Percentiles rank a stretch among this genome's conserved stretches.
Conservation (phyloP, 2,113 vertebrate genomes). For the Rafetus swinhoei region DNA sequence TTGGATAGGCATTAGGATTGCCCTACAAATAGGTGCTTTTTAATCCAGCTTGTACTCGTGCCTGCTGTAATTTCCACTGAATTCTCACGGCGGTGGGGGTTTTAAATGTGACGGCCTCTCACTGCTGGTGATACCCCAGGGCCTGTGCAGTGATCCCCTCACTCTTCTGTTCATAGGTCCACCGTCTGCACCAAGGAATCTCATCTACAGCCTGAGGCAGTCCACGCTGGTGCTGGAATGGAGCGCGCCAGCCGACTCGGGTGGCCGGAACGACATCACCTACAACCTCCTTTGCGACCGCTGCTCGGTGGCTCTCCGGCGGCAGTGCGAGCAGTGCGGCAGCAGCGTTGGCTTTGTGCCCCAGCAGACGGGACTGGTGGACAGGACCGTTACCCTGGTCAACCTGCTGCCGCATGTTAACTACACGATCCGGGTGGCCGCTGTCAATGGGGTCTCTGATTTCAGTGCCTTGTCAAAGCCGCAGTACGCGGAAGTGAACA, state of each 20-base stretch:
- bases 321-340: constrained; percentile 87
- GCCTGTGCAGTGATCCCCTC: rapidly evolving
- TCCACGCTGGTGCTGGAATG: constrained; percentile 90
- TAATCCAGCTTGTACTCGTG: rapidly evolving
- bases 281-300: constrained; percentile 89
- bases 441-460: constrained; percentile 91
- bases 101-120: rapidly evolving
- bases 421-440: constrained; percentile 92
- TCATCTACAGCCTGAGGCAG: constrained; percentile 90
- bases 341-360: constrained; percentile 90
- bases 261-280: constrained; percentile 88
- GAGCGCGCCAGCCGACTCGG: constrained; percentile 84
- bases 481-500: constrained; percentile 88
- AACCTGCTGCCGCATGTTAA: constrained; percentile 91
- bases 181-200: constrained; percentile 88
- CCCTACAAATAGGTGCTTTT: no score
- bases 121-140: rapidly evolving
- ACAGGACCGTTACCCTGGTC: constrained; percentile 88
- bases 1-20: rapidly evolving
- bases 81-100: rapidly evolving
- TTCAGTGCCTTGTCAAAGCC: constrained; percentile 81
- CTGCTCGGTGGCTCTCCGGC: constrained; percentile 46
- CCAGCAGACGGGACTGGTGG: constrained; percentile 89
- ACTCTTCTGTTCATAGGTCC: constrained; percentile 79
- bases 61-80: background rate